Evolutionary conservation across 2,888 invertebrate species (phyloP), one percentile per base, ranked within the genome.

Genomic region (Amblyteles armatorius): DNA sequence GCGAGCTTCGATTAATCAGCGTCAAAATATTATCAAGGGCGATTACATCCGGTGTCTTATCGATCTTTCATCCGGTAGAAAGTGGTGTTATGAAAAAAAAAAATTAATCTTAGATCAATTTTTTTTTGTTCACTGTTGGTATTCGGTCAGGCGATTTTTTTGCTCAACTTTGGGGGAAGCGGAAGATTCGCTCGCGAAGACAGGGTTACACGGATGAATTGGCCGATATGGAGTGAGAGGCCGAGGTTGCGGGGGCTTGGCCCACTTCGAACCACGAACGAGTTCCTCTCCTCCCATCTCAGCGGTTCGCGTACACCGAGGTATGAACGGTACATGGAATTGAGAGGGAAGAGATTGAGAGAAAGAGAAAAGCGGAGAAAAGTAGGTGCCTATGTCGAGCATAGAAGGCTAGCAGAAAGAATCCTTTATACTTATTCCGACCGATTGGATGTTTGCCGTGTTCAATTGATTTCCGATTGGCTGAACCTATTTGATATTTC

Each of bases 391-490:
- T 60, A 82, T 68, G 60, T 73, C 63, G 79, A 83, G 69, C 44
- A 77, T 63, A 40, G 57, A 83, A 68, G 67, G 63, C 68, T 19
- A 52, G 16, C 44, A 16, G 52, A 68, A 60, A 76, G 71, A 76
- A 79, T 83, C 69, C 76, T 79, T 79, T 77, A 81, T 85, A 81
- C 79, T 87, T 81, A 83, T 86, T 86, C 83, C 87, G 80, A 69
- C 78, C 84, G 83, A 87, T 87, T 84, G 84, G 79, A 68, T 79
- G 86, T 86, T 87, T 83, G 84, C 74, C 79, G 84, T 86, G 81
- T 78, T 74, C 81, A 84, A 87, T 87, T 86, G 84, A 83, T 84
- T 86, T 87, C 78, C 83, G 68, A 87, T 84, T 84, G 84, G 78
- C 74, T 79, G 84, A 71, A 78, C 85, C 80, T 63, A 79, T 84